A percentile compares a stretch with the other conserved stretches of the same genome.
Conservation (phyloP, 2,797 vertebrate genomes). For the Bufotes viridis region DNA sequence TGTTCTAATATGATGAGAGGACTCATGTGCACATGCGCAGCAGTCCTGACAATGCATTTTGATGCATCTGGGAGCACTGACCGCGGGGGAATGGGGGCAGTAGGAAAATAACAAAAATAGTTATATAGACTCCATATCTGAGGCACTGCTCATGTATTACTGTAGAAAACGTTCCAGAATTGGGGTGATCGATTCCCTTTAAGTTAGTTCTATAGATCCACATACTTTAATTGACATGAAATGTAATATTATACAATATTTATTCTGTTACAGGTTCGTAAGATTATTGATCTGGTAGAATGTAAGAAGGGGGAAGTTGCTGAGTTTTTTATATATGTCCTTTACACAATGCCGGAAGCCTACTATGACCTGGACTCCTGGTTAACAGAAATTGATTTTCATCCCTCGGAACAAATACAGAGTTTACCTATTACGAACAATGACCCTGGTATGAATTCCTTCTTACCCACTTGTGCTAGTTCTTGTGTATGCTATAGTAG, state of each 20-base stretch:
- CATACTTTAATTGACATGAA: neutral
- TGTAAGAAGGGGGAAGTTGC: slow-evolving; percentile 93
- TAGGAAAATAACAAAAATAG: too few relatives aligned
- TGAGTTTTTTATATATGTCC: slow-evolving; percentile 83
- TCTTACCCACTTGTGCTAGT: neutral
- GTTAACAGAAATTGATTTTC: slow-evolving; percentile 82
- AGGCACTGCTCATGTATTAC: too few relatives aligned
- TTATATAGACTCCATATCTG: too few relatives aligned
- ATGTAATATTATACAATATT: neutral
- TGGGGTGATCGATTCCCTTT: too few relatives aligned
- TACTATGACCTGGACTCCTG: slow-evolving; percentile 89
- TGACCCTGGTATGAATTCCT: slow-evolving; percentile 85
- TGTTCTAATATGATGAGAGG: too few relatives aligned
- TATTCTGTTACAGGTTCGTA: slow-evolving; percentile 82
- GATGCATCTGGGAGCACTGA: too few relatives aligned
- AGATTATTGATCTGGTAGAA: slow-evolving; percentile 89
- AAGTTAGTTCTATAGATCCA: too few relatives aligned
- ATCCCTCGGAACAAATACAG: slow-evolving; percentile 73
- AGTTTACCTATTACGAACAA: slow-evolving; percentile 84
- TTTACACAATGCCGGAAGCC: slow-evolving; percentile 84
- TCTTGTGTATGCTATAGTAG: neutral
- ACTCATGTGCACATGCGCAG: too few relatives aligned
- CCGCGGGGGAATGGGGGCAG: too few relatives aligned
- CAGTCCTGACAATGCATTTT: too few relatives aligned
- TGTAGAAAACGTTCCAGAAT: too few relatives aligned